Conservation (phyloP, 2,797 vertebrate genomes). For the Crenichthys baileyi region DNA sequence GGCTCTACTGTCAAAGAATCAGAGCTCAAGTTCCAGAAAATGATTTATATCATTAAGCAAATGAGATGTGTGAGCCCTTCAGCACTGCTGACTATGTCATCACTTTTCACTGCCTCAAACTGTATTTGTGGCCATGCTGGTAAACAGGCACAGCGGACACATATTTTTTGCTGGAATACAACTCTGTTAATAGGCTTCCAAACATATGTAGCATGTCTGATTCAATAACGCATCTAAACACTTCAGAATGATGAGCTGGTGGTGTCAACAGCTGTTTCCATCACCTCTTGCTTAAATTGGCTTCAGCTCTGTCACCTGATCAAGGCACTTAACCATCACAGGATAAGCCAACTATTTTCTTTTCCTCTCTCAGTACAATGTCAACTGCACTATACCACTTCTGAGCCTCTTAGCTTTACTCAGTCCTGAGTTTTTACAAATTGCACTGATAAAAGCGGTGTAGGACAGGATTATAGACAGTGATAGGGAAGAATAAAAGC, state of each 20-base stretch:
- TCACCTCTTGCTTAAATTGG: constrained; percentile 76
- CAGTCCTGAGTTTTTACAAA: constrained; percentile 40
- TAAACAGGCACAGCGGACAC: constrained; percentile 27
- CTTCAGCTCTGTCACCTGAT: constrained; percentile 61
- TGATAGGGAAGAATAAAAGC: neutral
- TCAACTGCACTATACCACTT: neutral
- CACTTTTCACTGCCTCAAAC: constrained; percentile 60
- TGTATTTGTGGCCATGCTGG: constrained; percentile 9
- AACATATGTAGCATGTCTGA: constrained; percentile 77
- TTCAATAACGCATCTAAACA: constrained; percentile 72
- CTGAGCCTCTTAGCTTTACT: neutral
- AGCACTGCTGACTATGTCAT: constrained; percentile 68
- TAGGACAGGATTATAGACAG: constrained; percentile 15
- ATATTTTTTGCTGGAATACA: constrained; percentile 56
- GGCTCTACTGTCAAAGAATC: constrained; percentile 64
- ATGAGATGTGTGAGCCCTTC: constrained; percentile 76
- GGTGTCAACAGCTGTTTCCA: constrained; percentile 77
- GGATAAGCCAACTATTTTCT: constrained; percentile 37
- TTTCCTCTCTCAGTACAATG: neutral
- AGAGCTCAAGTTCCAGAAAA: constrained; percentile 75
- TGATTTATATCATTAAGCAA: constrained; percentile 84
- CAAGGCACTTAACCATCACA: constrained; percentile 66
- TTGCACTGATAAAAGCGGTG: constrained; percentile 38
- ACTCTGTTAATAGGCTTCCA: constrained; percentile 46
- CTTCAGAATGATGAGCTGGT: constrained; percentile 69